A percentile compares a stretch with the other conserved stretches of the same genome.
phyloP scores from a whole-genome alignment of 2,888 invertebrate species.

The Caenorhabditis sp. region DNA sequence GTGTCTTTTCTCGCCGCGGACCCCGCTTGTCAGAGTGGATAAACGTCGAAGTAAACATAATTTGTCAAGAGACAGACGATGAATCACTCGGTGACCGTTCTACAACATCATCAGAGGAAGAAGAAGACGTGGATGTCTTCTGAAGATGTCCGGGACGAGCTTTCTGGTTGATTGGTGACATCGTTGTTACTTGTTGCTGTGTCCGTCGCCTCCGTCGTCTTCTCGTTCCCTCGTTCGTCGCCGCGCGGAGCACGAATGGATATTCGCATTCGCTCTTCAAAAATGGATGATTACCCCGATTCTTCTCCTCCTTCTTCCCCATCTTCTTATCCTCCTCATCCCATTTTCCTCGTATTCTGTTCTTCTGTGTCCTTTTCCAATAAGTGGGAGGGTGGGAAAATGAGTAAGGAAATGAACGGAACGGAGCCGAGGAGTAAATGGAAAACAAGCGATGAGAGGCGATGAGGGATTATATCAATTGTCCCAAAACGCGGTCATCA shows the following conservation, averaged over 20 bases:
- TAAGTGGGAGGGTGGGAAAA: constrained; percentile 4
- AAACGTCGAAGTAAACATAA: constrained; percentile 1
- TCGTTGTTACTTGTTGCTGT: constrained; percentile 33
- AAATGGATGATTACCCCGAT: constrained; percentile 51
- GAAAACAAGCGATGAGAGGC: not conserved
- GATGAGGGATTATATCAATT: constrained; percentile 27
- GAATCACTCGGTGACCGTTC: not conserved
- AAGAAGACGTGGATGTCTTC: constrained; percentile 11
- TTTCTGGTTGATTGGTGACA: constrained; percentile 52
- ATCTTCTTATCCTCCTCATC: not conserved
- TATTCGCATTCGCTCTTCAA: constrained; percentile 5
- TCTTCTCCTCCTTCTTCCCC: constrained; percentile 27
- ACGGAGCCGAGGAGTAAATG: too few species aligned
- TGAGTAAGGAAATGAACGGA: not conserved
- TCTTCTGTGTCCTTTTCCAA: not conserved
- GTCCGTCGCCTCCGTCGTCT: not conserved
- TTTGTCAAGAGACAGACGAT: constrained; percentile 1
- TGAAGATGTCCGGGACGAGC: not conserved
- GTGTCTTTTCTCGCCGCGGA: not conserved
- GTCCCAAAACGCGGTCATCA: constrained; percentile 2
- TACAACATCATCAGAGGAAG: not conserved
- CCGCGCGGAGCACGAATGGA: constrained; percentile 14
- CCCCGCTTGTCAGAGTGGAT: not conserved
- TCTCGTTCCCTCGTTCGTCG: constrained; percentile 8
- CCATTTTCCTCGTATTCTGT: not conserved